Conservation (phyloP, 2,888 invertebrate genomes). For the Nemotelus pantherinus region DNA sequence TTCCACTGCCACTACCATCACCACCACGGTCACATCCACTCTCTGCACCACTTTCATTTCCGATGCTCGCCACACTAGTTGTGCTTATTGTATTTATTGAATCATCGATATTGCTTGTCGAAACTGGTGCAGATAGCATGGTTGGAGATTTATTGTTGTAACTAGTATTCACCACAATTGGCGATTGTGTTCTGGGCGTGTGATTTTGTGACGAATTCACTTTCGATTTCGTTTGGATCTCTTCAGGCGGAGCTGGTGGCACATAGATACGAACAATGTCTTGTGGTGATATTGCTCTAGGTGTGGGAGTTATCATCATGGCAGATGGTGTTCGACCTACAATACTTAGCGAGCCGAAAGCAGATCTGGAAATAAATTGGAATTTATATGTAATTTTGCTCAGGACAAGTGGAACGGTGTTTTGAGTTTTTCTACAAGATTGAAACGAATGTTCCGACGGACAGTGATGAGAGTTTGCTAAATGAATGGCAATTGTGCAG, state of each 20-base stretch:
- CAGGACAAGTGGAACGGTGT: background rate
- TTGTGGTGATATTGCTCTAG: conserved; percentile 53
- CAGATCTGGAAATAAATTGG: conserved; percentile 46
- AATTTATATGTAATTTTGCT: background rate
- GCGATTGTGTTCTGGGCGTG: background rate
- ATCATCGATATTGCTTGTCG: conserved; percentile 34
- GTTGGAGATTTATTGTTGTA: conserved; percentile 9
- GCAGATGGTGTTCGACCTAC: conserved; percentile 52
- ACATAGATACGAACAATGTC: conserved; percentile 55
- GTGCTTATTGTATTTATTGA: conserved; percentile 32
- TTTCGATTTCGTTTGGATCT: conserved; percentile 41
- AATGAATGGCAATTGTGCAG: background rate
- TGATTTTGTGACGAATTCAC: background rate
- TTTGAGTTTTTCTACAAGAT: background rate
- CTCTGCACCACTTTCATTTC: conserved; percentile 24
- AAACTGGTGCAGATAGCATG: background rate
- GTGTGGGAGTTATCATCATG: conserved; percentile 53
- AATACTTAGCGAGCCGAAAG: conserved; percentile 52
- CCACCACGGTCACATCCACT: background rate
- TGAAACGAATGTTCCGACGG: background rate
- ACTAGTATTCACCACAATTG: background rate
- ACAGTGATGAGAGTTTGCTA: background rate
- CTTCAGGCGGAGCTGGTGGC: conserved; percentile 51
- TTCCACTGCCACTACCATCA: background rate
- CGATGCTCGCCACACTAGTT: conserved; percentile 22